A percentile compares a stretch with the other conserved stretches of the same genome.
Conservation (phyloP, 2,888 invertebrate genomes). For the Carpatolechia fugitivella region DNA sequence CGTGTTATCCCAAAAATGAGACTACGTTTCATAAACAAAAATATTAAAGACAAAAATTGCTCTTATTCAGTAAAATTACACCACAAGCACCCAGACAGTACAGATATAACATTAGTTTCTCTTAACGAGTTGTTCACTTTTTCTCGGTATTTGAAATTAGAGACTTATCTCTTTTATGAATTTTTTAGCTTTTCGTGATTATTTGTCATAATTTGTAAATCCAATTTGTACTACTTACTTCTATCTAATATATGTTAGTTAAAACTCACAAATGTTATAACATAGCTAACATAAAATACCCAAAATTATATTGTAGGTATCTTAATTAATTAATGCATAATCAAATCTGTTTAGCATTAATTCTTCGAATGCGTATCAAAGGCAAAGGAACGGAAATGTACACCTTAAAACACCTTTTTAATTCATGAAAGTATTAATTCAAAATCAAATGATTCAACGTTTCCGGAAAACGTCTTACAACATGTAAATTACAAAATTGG, state of each 20-base stretch:
- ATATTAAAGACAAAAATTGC: not conserved
- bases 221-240: no score
- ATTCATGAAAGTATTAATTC: not conserved
- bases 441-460: not conserved
- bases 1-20: no score
- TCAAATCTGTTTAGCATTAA: not conserved
- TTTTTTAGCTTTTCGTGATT: no score
- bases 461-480: constrained; percentile 1
- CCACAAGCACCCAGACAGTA: constrained; percentile 32
- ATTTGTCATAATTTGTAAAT: no score
- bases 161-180: constrained; percentile 7
- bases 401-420: constrained; percentile 3
- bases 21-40: no score
- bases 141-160: constrained; percentile 37
- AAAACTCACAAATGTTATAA: no score
- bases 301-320: no score
- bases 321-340: no score
- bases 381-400: not conserved
- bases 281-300: no score
- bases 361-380: not conserved
- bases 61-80: constrained; percentile 20
- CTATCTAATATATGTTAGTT: no score
- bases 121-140: constrained; percentile 35
- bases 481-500: constrained; percentile 8
- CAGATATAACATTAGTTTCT: constrained; percentile 51